Evolutionary conservation across 2,797 vertebrate species (phyloP).

Genomic region (Gymnoscopelus microlampas): DNA sequence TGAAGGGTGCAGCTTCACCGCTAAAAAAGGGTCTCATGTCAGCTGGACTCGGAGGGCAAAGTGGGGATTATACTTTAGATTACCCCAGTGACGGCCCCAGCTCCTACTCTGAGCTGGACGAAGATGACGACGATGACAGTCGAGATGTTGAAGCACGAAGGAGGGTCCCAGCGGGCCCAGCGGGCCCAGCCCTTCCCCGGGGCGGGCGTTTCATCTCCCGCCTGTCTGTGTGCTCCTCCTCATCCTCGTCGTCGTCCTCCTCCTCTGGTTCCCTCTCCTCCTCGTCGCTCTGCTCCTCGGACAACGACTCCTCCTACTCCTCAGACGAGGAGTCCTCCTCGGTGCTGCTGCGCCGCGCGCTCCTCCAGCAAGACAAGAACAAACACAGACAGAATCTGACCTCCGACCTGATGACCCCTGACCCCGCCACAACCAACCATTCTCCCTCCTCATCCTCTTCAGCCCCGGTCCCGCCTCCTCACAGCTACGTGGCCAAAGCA

Average conservation of each 20-base stretch:
- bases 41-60: constrained; percentile 84
- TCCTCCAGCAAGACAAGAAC: constrained; percentile 87
- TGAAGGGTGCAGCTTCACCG: constrained; percentile 69
- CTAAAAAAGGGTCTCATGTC: constrained; percentile 80
- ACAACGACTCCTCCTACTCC: constrained; percentile 96
- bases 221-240: constrained; percentile 91
- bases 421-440: constrained; percentile 61
- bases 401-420: constrained; percentile 53
- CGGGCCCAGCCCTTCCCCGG: constrained; percentile 63
- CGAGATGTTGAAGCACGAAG: constrained; percentile 57
- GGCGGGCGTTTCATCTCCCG: constrained; percentile 89
- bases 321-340: constrained; percentile 95
- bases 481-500: constrained; percentile 86
- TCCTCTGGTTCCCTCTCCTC: constrained; percentile 94
- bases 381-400: constrained; percentile 67
- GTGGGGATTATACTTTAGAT: constrained; percentile 86
- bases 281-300: constrained; percentile 95
- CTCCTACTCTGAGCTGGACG: constrained; percentile 94
- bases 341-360: constrained; percentile 88
- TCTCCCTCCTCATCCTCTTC: constrained; percentile 76
- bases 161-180: constrained; percentile 58
- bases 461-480: constrained; percentile 57
- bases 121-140: constrained; percentile 88
- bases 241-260: constrained; percentile 94
- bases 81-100: constrained; percentile 93